These are phyloP conservation scores for Macroramphosus scolopax DNA, from an alignment of 2,797 vertebrate genomes.

Conservation along the genomic window DNA sequence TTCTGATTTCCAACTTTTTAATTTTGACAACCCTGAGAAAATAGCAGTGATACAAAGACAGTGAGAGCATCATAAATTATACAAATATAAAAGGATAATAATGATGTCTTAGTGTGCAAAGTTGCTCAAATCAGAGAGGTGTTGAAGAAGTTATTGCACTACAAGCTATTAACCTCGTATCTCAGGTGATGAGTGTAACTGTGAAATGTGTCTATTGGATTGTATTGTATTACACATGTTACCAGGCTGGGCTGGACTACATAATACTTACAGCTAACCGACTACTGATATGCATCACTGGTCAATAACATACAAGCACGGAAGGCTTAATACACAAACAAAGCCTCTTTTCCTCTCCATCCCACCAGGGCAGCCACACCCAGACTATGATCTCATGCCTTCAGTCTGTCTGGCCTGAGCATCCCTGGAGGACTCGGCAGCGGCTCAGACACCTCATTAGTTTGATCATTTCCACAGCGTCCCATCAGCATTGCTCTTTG, in stretches of 20 bases:
- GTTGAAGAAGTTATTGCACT: no score
- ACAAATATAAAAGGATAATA: no score
- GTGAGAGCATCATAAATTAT: no score
- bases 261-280: not conserved
- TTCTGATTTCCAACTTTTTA: not conserved
- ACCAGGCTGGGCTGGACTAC: not conserved
- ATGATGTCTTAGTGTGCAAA: no score
- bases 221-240: not conserved
- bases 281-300: constrained; percentile 5
- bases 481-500: constrained; percentile 10
- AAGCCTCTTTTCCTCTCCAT: constrained; percentile 30
- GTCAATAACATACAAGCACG: constrained; percentile 23
- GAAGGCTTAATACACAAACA: constrained; percentile 38
- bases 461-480: constrained; percentile 49
- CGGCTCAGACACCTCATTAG: constrained; percentile 58
- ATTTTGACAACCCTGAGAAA: not conserved
- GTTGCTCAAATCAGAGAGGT: no score
- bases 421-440: constrained; percentile 55
- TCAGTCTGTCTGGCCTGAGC: constrained; percentile 52
- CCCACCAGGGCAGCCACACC: constrained; percentile 60
- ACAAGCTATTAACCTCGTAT: no score
- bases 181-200: not conserved
- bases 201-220: not conserved
- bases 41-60: no score
- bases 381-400: constrained; percentile 70